These are phyloP conservation scores for Lytechinus pictus DNA, from an alignment of 35 echinoderm and acorn worm genomes.

Conservation along the genomic window DNA sequence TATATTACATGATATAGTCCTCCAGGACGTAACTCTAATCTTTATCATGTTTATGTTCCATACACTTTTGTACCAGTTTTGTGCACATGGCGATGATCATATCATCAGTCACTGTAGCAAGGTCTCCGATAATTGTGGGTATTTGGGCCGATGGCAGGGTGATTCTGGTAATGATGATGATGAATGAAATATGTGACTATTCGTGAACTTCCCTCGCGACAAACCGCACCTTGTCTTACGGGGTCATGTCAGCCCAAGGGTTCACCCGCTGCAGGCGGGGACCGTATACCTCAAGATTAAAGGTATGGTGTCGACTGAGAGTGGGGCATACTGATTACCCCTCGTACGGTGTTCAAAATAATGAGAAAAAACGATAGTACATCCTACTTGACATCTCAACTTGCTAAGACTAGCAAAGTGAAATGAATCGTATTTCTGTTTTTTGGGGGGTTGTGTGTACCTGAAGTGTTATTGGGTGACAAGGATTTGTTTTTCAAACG, in stretches of 20 bases:
- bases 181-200: neutral
- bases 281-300: neutral
- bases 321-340: neutral
- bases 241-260: neutral
- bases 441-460: no score
- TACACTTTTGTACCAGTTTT: neutral
- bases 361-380: no score
- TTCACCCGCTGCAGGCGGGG: neutral
- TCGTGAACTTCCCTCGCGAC: neutral
- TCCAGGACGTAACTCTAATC: neutral
- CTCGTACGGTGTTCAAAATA: neutral
- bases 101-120: neutral
- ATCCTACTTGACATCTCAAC: no score
- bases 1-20: neutral
- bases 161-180: neutral
- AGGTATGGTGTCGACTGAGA: neutral
- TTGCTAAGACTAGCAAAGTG: no score
- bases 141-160: neutral
- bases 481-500: no score
- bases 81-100: neutral
- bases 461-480: no score
- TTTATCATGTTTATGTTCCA: neutral
- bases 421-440: no score
- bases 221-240: neutral
- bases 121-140: neutral